A percentile compares a stretch with the other conserved stretches of the same genome.
These are phyloP conservation scores for Rhabdomys pumilio DNA, from an alignment of 2,797 vertebrate genomes.

Conservation along the genomic window DNA sequence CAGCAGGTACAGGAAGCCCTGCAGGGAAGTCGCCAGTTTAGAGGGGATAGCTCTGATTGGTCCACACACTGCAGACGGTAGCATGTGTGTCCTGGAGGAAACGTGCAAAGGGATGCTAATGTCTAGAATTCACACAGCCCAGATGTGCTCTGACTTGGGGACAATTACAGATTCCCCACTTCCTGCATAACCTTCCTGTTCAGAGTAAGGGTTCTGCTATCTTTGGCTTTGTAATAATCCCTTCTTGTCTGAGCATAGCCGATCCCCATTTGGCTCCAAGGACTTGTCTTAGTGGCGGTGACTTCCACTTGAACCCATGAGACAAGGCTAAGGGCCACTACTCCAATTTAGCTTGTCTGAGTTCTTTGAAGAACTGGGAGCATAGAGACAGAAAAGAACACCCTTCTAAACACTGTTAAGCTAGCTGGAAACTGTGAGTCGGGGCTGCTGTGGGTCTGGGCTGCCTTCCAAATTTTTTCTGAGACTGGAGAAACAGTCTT, in stretches of 20 bases:
- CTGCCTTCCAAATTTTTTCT: not conserved
- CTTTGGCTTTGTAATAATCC: fast-evolving
- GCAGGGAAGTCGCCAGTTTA: not conserved
- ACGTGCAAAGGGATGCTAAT: no score
- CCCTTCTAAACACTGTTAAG: not conserved
- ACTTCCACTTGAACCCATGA: no score
- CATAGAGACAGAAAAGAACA: fast-evolving
- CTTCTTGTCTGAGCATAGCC: not conserved
- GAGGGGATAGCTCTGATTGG: not conserved
- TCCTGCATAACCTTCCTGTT: not conserved
- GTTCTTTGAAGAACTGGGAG: not conserved
- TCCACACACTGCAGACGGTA: fast-evolving
- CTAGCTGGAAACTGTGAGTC: not conserved
- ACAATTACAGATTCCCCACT: no score
- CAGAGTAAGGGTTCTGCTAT: not conserved
- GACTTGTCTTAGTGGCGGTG: fast-evolving
- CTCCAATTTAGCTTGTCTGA: fast-evolving
- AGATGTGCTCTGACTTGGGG: fast-evolving
- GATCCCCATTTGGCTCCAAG: fast-evolving
- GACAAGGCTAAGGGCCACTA: not conserved
- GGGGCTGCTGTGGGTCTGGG: fast-evolving
- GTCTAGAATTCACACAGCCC: no score
- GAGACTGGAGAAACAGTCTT: not conserved
- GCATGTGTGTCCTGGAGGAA: not conserved
- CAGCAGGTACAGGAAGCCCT: not conserved